Base-by-base conservation (phyloP, 2,797 vertebrate genomes). In the Discoglossus pictus region DNA sequence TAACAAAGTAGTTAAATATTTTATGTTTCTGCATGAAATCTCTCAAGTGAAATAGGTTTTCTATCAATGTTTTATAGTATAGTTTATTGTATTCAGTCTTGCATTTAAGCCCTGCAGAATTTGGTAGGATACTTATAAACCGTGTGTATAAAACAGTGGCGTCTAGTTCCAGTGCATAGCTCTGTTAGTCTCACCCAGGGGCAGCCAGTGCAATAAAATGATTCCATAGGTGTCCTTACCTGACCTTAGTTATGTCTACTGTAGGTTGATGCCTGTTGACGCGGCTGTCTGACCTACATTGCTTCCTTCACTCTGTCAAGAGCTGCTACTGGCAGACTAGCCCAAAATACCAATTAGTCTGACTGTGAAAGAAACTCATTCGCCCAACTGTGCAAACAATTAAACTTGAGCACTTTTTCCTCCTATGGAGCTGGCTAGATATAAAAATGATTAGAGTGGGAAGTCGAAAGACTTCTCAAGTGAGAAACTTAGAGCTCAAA, bases 391-490 rank as follows among this genome's bases (percentile, higher is more conserved):
- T 43, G 9, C 17, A 46, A 44, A 68, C n/a, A 54, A 61, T 51
- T 51, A 72, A 65, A 65, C 7, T 25, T 42, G 11, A 51, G 25
- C n/a, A 35, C 35, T 68, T 65, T 35, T 67, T 55, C 27, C 36
- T 68, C 31, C 8, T 65, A 61, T 54, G 54, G 25, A 23, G 24
- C 44, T 50, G 27, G 20, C 21, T 51, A 24, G 56, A 18, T 43
- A 13, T 3, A 18, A 53, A 44, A 35, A 42, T 42, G 17, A n/a
- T 50, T 31, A 38, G 18, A 44, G 5, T 25, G 7, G 46, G 18
- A 56, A 74, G 15, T 23, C 62, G 70, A 40, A 8, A 34, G 21
- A 61, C 15, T 48, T 44, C 58, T 47, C 52, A 65, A 68, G 68
- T 56, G 1, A 52, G 3, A 70, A 59, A 66, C 6, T 12, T 3